Evolutionary conservation across 2,888 invertebrate species (phyloP).

Genomic region (Catocala sponsa): DNA sequence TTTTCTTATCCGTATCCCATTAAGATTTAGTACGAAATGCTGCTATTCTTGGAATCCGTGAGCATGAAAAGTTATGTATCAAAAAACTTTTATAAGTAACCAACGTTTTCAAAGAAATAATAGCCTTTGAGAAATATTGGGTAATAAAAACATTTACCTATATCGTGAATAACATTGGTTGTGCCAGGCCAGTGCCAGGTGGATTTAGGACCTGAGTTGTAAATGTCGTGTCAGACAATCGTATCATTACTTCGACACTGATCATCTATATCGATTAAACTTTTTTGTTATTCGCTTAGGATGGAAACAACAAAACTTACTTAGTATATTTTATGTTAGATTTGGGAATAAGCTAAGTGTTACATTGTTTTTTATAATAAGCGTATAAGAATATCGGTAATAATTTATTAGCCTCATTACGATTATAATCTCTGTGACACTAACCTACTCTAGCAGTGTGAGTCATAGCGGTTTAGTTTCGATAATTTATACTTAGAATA

Average conservation of each 20-base stretch:
- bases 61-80: conserved; percentile 43
- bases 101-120: conserved; percentile 47
- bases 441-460: too few species aligned
- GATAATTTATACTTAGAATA: too few species aligned
- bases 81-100: conserved; percentile 41
- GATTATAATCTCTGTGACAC: too few species aligned
- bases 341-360: too few species aligned
- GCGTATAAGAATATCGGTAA: too few species aligned
- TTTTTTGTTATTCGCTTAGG: conserved; percentile 26
- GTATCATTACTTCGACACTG: conserved; percentile 57
- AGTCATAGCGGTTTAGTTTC: too few species aligned
- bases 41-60: conserved; percentile 32
- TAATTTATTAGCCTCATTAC: too few species aligned
- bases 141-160: conserved; percentile 49
- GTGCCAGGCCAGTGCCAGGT: conserved; percentile 67
- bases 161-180: conserved; percentile 48
- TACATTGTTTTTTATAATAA: too few species aligned
- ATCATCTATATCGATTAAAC: conserved; percentile 37
- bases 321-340: too few species aligned
- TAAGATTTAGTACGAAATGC: conserved; percentile 44
- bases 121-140: conserved; percentile 47
- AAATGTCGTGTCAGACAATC: conserved; percentile 62
- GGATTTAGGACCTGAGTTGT: conserved; percentile 56
- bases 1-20: conserved; percentile 23
- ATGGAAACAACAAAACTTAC: too few species aligned